Base-by-base conservation (phyloP, 2,113 vertebrate species). In the Larimichthys crocea region DNA sequence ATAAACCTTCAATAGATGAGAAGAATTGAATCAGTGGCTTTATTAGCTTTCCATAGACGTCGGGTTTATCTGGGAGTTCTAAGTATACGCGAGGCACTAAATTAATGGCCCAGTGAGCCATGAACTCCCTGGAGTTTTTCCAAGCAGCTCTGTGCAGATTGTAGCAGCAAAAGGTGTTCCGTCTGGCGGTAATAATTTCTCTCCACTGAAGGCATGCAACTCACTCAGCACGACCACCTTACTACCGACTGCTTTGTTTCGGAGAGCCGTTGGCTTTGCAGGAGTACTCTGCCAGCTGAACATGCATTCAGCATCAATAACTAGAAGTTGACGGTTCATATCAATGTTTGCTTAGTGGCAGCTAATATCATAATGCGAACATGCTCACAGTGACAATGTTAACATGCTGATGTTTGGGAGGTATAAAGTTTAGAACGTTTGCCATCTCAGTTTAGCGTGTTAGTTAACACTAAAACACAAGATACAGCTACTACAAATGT, bases 121-220 rank as follows among this genome's bases (percentile, higher is more conserved):
- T 55, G 78, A 22, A 83, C 29, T 82, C 69, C 56, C 78, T 55
- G 29, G 83, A 84, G 83, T n/a, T 76, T 48, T 61, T 49, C 35
- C 35, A 52, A 65, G 81, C 72, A 31, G 83, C 20, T n/a, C 4
- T 4, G 3, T 29, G 14, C 67, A 76, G 44, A 59, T 26, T 72
- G 49, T 19, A 56, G 63, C 29, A 20, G 40, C 19, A 57, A 82
- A 82, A 74, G 82, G 65, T 76, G 75, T 40, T 78, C 6, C 6
- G 1, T 74, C 53, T 74, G 68, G 52, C 62, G 73, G 46, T 59
- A 50, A 76, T 52, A 68, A 76, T 64, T 31, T 16, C 14, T 75
- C 19, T 3, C 49, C 49, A 12, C 72, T 55, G 74, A 71, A 31
- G 66, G 57, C 57, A n/a, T 22, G 46, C 17, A 46, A 0, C 20